Conservation (phyloP, 2,797 vertebrate genomes). For the Notolepis coatsorum region DNA sequence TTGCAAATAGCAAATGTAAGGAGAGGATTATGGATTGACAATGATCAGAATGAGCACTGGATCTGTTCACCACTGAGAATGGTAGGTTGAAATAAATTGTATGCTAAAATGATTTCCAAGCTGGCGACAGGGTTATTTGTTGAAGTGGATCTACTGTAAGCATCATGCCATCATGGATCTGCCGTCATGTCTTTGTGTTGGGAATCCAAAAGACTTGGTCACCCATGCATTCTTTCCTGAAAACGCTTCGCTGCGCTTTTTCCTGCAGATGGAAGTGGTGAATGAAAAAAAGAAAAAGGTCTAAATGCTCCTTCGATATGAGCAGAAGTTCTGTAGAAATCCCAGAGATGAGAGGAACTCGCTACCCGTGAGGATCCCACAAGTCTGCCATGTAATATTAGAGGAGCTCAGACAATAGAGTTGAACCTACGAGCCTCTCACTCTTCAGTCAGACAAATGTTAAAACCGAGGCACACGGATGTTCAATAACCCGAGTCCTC, state of each 20-base stretch:
- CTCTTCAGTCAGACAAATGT: constrained; percentile 86
- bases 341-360: too few relatives aligned
- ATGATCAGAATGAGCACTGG: constrained; percentile 5
- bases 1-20: constrained; percentile 9
- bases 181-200: background rate
- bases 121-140: too few relatives aligned
- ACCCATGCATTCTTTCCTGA: background rate
- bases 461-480: constrained; percentile 78
- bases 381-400: constrained; percentile 79
- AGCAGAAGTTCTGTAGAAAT: too few relatives aligned
- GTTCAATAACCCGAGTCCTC: constrained; percentile 79
- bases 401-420: constrained; percentile 79
- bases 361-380: too few relatives aligned
- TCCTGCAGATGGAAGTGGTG: background rate
- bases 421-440: constrained; percentile 76
- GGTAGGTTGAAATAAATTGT: background rate
- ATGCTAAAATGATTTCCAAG: background rate
- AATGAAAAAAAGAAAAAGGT: background rate
- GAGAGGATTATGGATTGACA: constrained; percentile 13
- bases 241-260: background rate
- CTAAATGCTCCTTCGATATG: constrained; percentile 3
- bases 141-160: too few relatives aligned
- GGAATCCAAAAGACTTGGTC: background rate
- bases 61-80: background rate
- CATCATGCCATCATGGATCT: too few relatives aligned